Conservation (phyloP, 2,113 vertebrate genomes). For the Nibea coibor region DNA sequence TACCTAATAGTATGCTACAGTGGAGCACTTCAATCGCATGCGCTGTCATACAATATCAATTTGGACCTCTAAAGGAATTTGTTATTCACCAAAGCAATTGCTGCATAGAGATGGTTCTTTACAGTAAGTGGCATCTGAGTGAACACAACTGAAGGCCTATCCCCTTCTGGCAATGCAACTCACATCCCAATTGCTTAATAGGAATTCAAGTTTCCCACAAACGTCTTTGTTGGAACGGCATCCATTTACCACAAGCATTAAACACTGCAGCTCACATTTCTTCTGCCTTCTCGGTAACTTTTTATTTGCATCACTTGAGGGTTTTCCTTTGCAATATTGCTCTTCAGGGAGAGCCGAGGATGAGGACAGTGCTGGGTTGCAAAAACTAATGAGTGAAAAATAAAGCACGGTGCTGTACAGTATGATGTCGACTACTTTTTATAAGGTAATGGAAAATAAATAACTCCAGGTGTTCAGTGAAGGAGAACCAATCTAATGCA, state of each 20-base stretch:
- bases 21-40: constrained; percentile 67
- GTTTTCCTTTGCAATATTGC: constrained; percentile 50
- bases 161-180: constrained; percentile 45
- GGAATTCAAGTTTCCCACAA: constrained; percentile 73
- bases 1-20: constrained; percentile 66
- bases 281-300: constrained; percentile 62
- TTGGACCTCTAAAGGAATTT: constrained; percentile 63
- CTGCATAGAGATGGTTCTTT: constrained; percentile 48
- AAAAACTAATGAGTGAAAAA: constrained; percentile 63
- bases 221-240: constrained; percentile 63
- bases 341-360: constrained; percentile 40
- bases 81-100: constrained; percentile 58
- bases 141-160: constrained; percentile 48
- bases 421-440: constrained; percentile 50
- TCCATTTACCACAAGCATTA: constrained; percentile 70
- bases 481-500: constrained; percentile 29
- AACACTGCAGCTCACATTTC: constrained; percentile 68
- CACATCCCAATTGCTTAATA: constrained; percentile 70
- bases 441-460: constrained; percentile 65
- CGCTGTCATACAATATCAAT: constrained; percentile 73
- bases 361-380: constrained; percentile 44
- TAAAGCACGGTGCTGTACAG: constrained; percentile 28
- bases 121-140: constrained; percentile 56
- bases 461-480: constrained; percentile 70
- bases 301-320: constrained; percentile 66